Conservation (phyloP, 2,888 invertebrate genomes). For the Chrysotoxum bicinctum region DNA sequence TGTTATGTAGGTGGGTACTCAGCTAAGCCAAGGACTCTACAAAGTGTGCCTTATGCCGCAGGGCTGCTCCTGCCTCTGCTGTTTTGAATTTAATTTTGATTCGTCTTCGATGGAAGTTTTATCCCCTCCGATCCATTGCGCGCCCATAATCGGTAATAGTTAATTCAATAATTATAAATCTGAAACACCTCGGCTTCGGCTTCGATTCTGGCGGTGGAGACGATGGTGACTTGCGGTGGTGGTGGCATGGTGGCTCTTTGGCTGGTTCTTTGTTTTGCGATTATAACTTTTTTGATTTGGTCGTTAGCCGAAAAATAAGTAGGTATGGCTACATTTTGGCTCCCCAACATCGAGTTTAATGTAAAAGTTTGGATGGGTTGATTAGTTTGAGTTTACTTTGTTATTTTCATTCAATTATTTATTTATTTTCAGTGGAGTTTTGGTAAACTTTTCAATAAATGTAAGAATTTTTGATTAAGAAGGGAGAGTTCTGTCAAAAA, state of each 20-base stretch:
- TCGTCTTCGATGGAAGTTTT: constrained; percentile 51
- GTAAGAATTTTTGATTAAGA: constrained; percentile 24
- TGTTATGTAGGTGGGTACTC: background rate
- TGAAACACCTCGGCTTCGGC: constrained; percentile 43
- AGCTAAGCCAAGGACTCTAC: background rate
- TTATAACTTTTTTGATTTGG: constrained; percentile 51
- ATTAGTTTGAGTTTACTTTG: constrained; percentile 1
- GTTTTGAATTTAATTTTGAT: constrained; percentile 66
- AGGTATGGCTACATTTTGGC: background rate
- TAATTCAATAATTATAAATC: constrained; percentile 72
- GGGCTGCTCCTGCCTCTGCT: constrained; percentile 5
- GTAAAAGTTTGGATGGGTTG: constrained; percentile 11
- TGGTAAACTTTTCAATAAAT: background rate
- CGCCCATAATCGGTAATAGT: constrained; percentile 61
- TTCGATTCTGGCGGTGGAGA: background rate
- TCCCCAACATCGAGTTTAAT: background rate
- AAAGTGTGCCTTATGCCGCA: constrained; percentile 27
- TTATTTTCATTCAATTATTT: constrained; percentile 30
- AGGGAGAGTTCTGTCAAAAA: background rate
- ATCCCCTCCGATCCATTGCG: constrained; percentile 5
- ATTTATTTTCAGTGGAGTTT: constrained; percentile 23
- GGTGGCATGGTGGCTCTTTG: constrained; percentile 5
- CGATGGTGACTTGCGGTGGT: background rate
- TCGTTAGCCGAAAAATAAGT: constrained; percentile 5
- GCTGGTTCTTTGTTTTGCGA: constrained; percentile 53